A percentile compares a stretch with the other conserved stretches of the same genome.
These are phyloP conservation scores for Manis javanica DNA, from an alignment of 2,797 vertebrate genomes.

Conservation along the genomic window DNA sequence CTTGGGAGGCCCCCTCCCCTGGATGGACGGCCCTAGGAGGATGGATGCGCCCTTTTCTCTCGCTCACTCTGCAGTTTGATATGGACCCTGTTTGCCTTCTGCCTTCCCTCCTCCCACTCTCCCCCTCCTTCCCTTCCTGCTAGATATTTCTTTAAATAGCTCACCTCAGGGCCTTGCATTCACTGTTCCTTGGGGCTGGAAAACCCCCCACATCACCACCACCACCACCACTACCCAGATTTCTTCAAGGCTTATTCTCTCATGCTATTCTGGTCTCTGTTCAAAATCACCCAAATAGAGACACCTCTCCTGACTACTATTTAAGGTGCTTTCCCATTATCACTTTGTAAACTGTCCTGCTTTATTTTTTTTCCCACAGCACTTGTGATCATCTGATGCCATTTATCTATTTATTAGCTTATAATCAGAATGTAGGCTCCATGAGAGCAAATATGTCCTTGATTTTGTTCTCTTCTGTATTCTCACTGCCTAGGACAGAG, in stretches of 20 bases:
- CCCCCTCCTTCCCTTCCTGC: not conserved
- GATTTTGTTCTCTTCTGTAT: not conserved
- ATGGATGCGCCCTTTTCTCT: not conserved
- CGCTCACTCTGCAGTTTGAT: not conserved
- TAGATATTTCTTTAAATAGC: not conserved
- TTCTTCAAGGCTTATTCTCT: not conserved
- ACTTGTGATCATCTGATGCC: not conserved
- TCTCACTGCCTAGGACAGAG: not conserved
- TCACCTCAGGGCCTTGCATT: not conserved
- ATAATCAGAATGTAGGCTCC: not conserved
- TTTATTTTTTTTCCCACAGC: not conserved
- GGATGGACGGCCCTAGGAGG: not conserved
- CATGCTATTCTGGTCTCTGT: not conserved
- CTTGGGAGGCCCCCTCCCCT: too few species aligned
- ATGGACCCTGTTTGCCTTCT: not conserved
- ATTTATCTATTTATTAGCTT: not conserved
- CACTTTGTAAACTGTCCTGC: not conserved
- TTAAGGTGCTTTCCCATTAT: not conserved
- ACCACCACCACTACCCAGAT: not conserved
- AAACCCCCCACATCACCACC: accelerated
- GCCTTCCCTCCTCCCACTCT: not conserved
- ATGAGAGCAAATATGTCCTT: not conserved
- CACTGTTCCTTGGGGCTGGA: not conserved
- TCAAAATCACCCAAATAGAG: not conserved
- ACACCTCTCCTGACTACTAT: not conserved